Conservation (phyloP, 2,888 invertebrate species). For the Parelbella ahira region DNA sequence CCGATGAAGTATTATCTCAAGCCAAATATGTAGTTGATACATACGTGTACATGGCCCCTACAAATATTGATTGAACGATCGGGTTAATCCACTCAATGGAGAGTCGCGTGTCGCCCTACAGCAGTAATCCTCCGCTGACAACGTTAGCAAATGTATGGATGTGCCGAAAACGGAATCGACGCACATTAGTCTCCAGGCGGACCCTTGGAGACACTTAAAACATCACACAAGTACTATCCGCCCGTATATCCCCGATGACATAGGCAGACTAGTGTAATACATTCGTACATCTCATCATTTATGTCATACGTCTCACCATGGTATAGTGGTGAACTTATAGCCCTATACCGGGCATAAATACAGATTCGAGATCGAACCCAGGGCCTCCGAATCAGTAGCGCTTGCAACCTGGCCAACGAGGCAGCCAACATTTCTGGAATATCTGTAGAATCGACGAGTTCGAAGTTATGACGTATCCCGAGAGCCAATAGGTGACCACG, state of each 20-base stretch:
- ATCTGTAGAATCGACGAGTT: background rate
- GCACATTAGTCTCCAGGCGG: slow-evolving; percentile 9
- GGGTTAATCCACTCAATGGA: slow-evolving; percentile 15
- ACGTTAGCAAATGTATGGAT: slow-evolving; percentile 16
- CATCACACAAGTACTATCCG: background rate
- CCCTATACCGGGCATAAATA: no score
- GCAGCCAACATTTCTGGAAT: no score
- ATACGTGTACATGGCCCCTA: background rate
- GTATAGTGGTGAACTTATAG: no score
- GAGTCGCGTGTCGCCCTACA: slow-evolving; percentile 14
- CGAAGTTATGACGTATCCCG: background rate
- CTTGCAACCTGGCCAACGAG: no score
- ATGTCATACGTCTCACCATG: no score
- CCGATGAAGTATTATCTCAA: no score
- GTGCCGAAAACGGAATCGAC: slow-evolving; percentile 7
- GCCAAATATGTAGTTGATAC: no score
- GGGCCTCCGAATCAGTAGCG: no score
- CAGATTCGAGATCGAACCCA: no score
- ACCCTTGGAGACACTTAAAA: background rate
- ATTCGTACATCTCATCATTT: no score
- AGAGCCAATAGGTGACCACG: background rate
- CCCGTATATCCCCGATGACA: no score
- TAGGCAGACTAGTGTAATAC: no score
- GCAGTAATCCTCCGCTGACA: slow-evolving; percentile 14
- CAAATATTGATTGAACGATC: slow-evolving; percentile 2